Percentiles rank a stretch among this genome's conserved stretches.
These are phyloP conservation scores for Limanda limanda DNA, from an alignment of 2,113 vertebrate genomes.

Conservation along the genomic window DNA sequence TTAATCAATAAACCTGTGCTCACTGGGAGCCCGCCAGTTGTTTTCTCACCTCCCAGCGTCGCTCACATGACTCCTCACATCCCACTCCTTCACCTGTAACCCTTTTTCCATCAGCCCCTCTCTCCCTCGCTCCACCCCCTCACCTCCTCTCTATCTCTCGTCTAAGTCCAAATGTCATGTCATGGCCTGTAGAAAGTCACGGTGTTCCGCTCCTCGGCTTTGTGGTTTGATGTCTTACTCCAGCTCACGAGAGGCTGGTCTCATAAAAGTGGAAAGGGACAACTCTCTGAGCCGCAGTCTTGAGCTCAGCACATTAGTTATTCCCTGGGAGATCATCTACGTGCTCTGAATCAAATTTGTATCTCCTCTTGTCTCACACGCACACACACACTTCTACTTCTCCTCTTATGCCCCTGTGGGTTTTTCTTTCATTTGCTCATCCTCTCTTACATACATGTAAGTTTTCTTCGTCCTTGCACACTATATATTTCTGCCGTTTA, in stretches of 20 bases:
- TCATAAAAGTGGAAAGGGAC: slow-evolving; percentile 55
- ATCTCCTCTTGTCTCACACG: slow-evolving; percentile 11
- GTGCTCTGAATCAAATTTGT: slow-evolving; percentile 54
- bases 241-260: slow-evolving; percentile 32
- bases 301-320: slow-evolving; percentile 44
- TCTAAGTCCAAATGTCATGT: slow-evolving; percentile 23
- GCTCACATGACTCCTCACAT: neutral
- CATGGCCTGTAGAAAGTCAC: slow-evolving; percentile 27
- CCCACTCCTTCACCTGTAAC: slow-evolving; percentile 15
- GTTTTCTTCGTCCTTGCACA: neutral
- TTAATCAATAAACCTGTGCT: too few species aligned
- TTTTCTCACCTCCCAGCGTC: neutral
- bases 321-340: slow-evolving; percentile 46
- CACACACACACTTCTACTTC: neutral
- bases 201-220: slow-evolving; percentile 28
- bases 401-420: slow-evolving; percentile 2
- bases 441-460: neutral
- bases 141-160: neutral
- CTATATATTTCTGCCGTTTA: neutral
- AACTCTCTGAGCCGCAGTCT: slow-evolving; percentile 50
- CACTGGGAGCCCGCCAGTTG: too few species aligned
- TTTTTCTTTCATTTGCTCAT: slow-evolving; percentile 18
- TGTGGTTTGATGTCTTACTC: slow-evolving; percentile 60
- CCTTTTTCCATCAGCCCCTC: neutral
- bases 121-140: neutral